Base-by-base conservation (phyloP, 1,140 invertebrate species). In the Doryteuthis pealeii region DNA sequence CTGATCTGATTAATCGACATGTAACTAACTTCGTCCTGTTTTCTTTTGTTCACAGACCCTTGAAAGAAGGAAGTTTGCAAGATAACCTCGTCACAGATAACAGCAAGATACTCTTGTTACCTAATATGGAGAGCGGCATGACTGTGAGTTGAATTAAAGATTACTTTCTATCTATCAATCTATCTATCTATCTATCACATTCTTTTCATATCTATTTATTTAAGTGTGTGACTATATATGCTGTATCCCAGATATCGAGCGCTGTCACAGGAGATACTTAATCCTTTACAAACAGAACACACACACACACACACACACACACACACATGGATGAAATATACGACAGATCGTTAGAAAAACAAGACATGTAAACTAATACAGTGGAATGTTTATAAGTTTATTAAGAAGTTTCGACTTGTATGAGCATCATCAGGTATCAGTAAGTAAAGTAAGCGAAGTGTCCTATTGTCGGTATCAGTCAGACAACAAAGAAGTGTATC, bases 111-210 rank as follows among this genome's bases (percentile, higher is more conserved):
- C 96, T 94, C 77, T 90, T 97, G 81, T 91, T 97, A 83, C 96
- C 95, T 70, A 96, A 93, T 89, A 94, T 97, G 72, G 95, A 97
- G 91, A 96, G 95, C 80, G 96, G 96, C 87, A 90, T 97, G 81
- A 89, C 96, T 92, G 96, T 97, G 91, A 93, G 93, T 91, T 74
- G 18, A 35, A 35, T 68, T 32, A 31, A 66, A 26, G 0, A 10
- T n/a, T 66, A 12, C 14, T 22, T 10, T 12, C 14, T 26, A 12
- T 66, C 1, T 22, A 31, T 0, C 65, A 26, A 26, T 26, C 65
- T 22, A 40, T 40, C 35, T 40, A 5, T 5, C 22, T 18, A 12
- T 68, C n/a, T 68, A 10, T 22, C 15, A 8, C 28, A 18, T 28
- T 18, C n/a, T 68, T 35, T 26, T 33, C 30, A 15, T 68, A 68